Evolutionary conservation across 2,888 invertebrate genomes (phyloP).

Genomic region (Drosophila mimica): DNA sequence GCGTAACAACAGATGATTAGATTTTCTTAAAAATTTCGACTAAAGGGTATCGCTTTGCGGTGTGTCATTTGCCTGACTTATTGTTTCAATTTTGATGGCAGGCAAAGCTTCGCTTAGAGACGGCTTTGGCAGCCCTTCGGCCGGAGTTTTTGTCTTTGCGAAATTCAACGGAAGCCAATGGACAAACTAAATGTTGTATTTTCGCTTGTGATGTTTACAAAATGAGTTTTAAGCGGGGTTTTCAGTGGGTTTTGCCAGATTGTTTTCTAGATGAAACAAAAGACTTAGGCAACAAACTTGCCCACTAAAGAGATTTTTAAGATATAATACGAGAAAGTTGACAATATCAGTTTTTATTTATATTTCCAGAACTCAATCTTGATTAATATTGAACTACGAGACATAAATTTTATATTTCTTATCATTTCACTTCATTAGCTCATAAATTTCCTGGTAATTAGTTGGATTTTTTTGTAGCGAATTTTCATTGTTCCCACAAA

Average conservation of each 20-base stretch:
- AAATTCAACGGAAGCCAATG: slow-evolving; percentile 74
- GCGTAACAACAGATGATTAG: slow-evolving; percentile 80
- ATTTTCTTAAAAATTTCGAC: slow-evolving; percentile 77
- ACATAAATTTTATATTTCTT: slow-evolving; percentile 15
- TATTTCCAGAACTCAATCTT: slow-evolving; percentile 9
- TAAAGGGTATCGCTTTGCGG: slow-evolving; percentile 37
- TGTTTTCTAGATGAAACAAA: slow-evolving; percentile 36
- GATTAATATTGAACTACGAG: background rate
- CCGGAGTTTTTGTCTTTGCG: slow-evolving; percentile 40
- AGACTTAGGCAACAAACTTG: slow-evolving; percentile 67
- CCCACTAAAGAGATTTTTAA: background rate
- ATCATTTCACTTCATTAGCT: slow-evolving; percentile 51
- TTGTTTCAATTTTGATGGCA: slow-evolving; percentile 68
- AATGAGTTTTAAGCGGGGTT: slow-evolving; percentile 53
- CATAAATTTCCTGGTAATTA: slow-evolving; percentile 66
- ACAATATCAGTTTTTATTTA: slow-evolving; percentile 5
- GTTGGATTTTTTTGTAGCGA: slow-evolving; percentile 44
- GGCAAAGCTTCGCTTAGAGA: slow-evolving; percentile 71
- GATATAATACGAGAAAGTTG: background rate
- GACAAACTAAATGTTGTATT: slow-evolving; percentile 53
- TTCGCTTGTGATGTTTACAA: slow-evolving; percentile 57
- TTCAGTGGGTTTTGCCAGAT: slow-evolving; percentile 34
- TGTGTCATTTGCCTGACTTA: slow-evolving; percentile 69
- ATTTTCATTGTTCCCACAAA: slow-evolving; percentile 62
- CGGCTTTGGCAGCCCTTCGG: slow-evolving; percentile 30